Evolutionary conservation across 2,797 vertebrate species (phyloP).

Genomic region (Spinibarbus caldwelli): DNA sequence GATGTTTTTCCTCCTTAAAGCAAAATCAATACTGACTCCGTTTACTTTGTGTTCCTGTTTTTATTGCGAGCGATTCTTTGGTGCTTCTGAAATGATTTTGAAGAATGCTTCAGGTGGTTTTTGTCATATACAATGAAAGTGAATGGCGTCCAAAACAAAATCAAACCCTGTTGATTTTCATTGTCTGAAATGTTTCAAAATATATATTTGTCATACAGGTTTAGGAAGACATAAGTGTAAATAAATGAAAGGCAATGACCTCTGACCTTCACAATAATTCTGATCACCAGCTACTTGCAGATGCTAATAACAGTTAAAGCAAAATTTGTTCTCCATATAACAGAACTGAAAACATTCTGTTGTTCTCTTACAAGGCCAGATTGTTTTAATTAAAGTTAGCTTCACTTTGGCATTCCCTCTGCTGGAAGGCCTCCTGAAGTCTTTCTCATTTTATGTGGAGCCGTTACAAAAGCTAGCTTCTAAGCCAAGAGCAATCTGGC

Average conservation of each 20-base stretch:
- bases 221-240: no score
- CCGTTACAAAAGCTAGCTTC: conserved; percentile 60
- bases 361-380: conserved; percentile 18
- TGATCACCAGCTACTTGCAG: not conserved
- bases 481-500: conserved; percentile 55
- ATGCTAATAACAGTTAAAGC: conserved; percentile 22
- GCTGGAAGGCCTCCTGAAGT: conserved; percentile 6
- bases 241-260: not conserved
- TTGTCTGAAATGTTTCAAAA: not conserved
- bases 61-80: not conserved
- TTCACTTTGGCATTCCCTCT: conserved; percentile 7
- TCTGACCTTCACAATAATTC: not conserved
- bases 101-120: not conserved
- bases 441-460: conserved; percentile 51
- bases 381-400: conserved; percentile 42
- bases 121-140: not conserved
- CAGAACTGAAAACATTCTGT: conserved; percentile 1
- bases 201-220: not conserved
- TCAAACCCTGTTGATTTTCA: not conserved
- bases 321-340: conserved; percentile 6
- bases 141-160: not conserved
- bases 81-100: conserved; percentile 1
- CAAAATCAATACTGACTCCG: conserved; percentile 38
- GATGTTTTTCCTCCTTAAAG: conserved; percentile 50
- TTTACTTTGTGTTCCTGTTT: not conserved